Base-by-base conservation (phyloP, 2,888 invertebrate genomes). In the Sesia apiformis region DNA sequence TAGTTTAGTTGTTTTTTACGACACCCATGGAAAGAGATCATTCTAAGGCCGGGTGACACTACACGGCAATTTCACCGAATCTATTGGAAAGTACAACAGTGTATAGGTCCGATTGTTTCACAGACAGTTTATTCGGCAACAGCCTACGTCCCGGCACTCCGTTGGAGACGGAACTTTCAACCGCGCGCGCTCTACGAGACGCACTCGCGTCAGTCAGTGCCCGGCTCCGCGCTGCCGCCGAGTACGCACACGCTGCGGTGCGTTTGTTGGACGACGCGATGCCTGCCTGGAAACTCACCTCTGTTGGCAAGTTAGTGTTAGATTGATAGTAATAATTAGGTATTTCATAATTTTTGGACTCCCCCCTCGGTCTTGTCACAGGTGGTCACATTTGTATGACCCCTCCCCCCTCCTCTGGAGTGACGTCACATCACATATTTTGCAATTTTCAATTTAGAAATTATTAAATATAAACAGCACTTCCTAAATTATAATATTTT, bases 201-300 rank as follows among this genome's bases (percentile, higher is more conserved):
- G 88, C 88, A 1, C 67, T 90, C 0, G 82, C 87, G 0, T 64
- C 76, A 3, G 86, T 85, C 5, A 80, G 82, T 49, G 76, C 76
- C 43, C 70, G 81, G 1, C 64, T 90, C 40, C 77, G 81, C 3
- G 85, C 84, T 0, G 84, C 89, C 0, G 84, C 82, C 0, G 83
- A 81, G 40, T 83, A 84, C 56, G 81, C 83, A 7, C 84, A 84
- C 46, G 68, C 70, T 0, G 84, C 88, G 0, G 70, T 79, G 3
- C 67, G 80, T 3, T 57, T 78, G 39, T 53, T 87, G 39, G 86
- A 87, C 40, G 83, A 84, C 38, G 87, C 85, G 0, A 62, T 87
- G 53, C 84, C 85, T 0, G 80, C 84, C 0, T 90, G 90, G 90
- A 88, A 86, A 62, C 72, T 89, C 4, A 77, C 81, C 1, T 72